Conservation (phyloP, 2,797 vertebrate species). For the Diplodus sargus region DNA sequence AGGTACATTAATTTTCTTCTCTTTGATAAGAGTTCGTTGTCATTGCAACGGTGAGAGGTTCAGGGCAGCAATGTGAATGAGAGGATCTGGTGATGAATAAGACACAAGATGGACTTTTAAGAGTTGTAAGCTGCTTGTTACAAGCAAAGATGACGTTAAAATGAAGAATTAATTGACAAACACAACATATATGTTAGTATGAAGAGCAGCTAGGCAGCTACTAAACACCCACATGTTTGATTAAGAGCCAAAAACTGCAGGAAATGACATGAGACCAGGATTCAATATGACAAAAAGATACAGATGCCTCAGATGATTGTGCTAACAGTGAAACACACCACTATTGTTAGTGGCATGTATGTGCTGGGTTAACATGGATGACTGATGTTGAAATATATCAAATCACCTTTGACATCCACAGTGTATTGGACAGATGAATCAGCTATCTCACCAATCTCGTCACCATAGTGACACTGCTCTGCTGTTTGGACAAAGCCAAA, state of each 20-base stretch:
- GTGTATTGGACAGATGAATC: constrained; percentile 87
- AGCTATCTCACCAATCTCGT: constrained; percentile 85
- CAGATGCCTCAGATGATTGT: constrained; percentile 70
- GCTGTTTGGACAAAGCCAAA: constrained; percentile 89
- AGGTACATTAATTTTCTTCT: constrained; percentile 56
- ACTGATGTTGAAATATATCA: constrained; percentile 84
- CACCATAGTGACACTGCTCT: constrained; percentile 86
- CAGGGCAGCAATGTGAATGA: constrained; percentile 77
- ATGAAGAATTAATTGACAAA: constrained; percentile 81
- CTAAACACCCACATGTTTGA: constrained; percentile 73
- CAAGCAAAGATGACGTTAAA: constrained; percentile 82
- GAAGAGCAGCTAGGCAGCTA: constrained; percentile 73
- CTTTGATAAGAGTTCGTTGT: constrained; percentile 78
- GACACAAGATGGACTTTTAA: constrained; percentile 79
- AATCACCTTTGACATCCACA: constrained; percentile 93
- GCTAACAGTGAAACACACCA: constrained; percentile 77
- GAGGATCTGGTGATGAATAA: constrained; percentile 76
- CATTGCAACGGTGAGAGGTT: constrained; percentile 80
- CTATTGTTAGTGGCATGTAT: constrained; percentile 85
- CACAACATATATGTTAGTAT: constrained; percentile 81
- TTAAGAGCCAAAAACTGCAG: constrained; percentile 76
- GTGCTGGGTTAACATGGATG: constrained; percentile 85
- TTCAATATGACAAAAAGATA: constrained; percentile 69
- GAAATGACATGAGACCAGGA: constrained; percentile 71
- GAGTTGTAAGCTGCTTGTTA: constrained; percentile 77